Conservation (phyloP, 2,888 invertebrate genomes). For the Dasypogon diadema region DNA sequence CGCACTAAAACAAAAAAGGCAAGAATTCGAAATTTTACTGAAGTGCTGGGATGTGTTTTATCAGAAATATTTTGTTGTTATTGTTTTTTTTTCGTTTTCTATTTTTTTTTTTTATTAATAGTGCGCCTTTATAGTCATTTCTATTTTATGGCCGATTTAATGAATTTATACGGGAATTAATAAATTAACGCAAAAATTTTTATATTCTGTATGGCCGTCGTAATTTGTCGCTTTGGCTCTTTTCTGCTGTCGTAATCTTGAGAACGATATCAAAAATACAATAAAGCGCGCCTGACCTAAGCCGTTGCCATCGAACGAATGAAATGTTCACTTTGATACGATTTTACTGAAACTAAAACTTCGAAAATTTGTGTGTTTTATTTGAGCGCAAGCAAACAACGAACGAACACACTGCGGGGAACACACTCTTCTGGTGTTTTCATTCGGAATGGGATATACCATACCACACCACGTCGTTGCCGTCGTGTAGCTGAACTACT, state of each 20-base stretch:
- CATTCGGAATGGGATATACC: conserved; percentile 56
- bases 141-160: background rate
- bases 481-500: conserved; percentile 52
- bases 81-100: background rate
- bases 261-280: conserved; percentile 5
- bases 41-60: background rate
- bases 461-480: conserved; percentile 57
- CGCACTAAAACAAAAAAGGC: conserved; percentile 17
- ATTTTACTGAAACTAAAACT: conserved; percentile 64
- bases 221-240: background rate
- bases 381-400: conserved; percentile 40
- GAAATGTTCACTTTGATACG: conserved; percentile 68
- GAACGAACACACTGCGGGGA: conserved; percentile 48
- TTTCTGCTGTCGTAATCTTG: background rate
- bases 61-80: background rate
- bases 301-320: conserved; percentile 70
- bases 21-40: background rate
- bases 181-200: background rate
- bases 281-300: conserved; percentile 67
- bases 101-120: background rate
- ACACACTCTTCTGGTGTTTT: conserved; percentile 4
- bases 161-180: background rate
- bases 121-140: background rate
- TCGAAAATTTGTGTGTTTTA: conserved; percentile 33
- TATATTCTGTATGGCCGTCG: background rate